Evolutionary conservation across 1,140 invertebrate genomes (phyloP).

Genomic region (Rhopalosiphum padi): DNA sequence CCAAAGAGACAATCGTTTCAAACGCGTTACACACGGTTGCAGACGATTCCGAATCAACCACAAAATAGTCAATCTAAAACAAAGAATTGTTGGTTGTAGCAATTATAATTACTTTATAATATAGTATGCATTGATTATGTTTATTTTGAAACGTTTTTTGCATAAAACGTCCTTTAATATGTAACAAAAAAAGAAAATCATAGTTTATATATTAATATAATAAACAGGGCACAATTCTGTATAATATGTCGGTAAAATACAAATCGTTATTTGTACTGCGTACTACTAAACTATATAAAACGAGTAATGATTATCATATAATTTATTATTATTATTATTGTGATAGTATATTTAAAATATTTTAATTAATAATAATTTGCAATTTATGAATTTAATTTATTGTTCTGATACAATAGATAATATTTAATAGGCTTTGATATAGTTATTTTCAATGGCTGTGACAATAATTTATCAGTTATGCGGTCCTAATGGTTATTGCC

Average conservation of each 20-base stretch:
- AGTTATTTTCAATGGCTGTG: not conserved
- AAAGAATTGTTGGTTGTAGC: not conserved
- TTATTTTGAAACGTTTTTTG: not conserved
- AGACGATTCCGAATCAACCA: not conserved
- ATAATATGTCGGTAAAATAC: not conserved
- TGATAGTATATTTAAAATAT: not conserved
- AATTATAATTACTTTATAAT: not conserved
- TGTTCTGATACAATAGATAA: not conserved
- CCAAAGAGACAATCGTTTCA: not conserved
- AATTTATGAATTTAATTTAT: not conserved
- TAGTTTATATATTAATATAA: not conserved
- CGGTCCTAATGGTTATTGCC: not conserved
- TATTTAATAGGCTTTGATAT: not conserved
- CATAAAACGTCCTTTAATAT: not conserved
- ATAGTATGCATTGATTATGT: not conserved
- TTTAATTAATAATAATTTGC: not conserved
- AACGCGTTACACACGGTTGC: not conserved
- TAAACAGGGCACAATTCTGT: not conserved
- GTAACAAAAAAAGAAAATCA: not conserved
- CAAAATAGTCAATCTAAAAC: not conserved
- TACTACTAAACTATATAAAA: not conserved
- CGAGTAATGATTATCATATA: not conserved
- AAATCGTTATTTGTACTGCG: not conserved
- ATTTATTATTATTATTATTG: not conserved
- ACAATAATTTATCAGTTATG: not conserved